Percentiles rank a stretch among this genome's conserved stretches.
Conservation (phyloP, 1,140 invertebrate genomes). For the Drosophila saltans region DNA sequence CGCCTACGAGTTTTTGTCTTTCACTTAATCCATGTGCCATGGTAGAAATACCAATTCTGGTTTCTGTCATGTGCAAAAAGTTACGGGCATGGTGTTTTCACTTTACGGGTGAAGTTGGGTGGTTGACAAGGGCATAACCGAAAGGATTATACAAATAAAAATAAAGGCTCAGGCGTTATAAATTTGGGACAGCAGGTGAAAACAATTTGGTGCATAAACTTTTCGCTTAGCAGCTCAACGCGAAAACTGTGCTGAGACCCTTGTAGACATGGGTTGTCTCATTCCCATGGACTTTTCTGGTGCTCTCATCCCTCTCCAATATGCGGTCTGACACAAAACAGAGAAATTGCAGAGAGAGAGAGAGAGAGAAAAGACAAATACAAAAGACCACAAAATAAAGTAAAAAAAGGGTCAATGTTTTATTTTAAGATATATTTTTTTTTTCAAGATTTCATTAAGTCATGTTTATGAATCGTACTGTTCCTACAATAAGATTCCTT, state of each 20-base stretch:
- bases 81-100: conserved; percentile 31
- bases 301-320: conserved; percentile 43
- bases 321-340: conserved; percentile 70
- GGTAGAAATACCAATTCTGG: conserved; percentile 69
- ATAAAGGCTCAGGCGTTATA: conserved; percentile 70
- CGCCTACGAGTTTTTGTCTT: conserved; percentile 67
- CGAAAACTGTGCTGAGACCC: conserved; percentile 37
- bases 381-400: conserved; percentile 22
- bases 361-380: conserved; percentile 20
- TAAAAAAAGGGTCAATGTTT: conserved; percentile 3
- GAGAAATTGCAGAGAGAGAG: not conserved
- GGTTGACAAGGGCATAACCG: conserved; percentile 46
- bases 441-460: not conserved
- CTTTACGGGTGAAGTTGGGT: conserved; percentile 18
- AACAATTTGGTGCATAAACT: conserved; percentile 80
- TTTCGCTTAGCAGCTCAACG: conserved; percentile 73
- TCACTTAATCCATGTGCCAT: conserved; percentile 69
- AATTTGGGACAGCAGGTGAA: conserved; percentile 79
- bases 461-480: no score
- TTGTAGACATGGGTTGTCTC: conserved; percentile 36
- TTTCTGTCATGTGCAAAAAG: conserved; percentile 76
- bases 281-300: conserved; percentile 3
- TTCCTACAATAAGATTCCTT: no score
- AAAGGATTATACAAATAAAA: conserved; percentile 82
- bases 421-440: not conserved